Conservation (phyloP, 2,888 invertebrate genomes). For the Chymomyza procnemis region DNA sequence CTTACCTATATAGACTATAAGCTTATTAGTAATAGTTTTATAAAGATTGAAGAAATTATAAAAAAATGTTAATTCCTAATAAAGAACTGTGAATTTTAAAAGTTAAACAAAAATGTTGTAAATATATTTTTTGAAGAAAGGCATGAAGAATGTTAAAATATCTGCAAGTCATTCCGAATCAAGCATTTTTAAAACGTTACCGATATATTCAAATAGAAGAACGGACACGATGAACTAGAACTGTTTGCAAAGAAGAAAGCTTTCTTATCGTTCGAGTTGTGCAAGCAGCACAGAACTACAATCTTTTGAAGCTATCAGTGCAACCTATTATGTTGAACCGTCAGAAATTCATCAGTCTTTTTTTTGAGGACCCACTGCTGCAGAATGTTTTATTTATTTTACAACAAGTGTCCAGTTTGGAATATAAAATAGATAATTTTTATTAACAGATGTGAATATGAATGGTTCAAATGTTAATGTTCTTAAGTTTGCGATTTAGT, state of each 20-base stretch:
- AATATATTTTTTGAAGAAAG: neutral
- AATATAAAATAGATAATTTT: conserved; percentile 50
- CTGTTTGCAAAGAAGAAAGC: no score
- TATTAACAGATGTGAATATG: conserved; percentile 12
- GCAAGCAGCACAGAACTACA: no score
- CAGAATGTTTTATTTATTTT: conserved; percentile 19
- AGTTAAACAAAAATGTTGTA: neutral
- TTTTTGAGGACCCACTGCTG: conserved; percentile 38
- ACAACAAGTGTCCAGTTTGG: conserved; percentile 46
- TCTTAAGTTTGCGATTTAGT: conserved; percentile 90
- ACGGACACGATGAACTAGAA: no score
- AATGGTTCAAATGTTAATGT: conserved; percentile 73
- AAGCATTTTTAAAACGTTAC: no score
- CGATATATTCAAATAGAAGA: no score
- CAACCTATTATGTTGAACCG: no score
- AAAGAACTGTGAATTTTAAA: neutral
- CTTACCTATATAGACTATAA: neutral
- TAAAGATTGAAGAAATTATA: neutral
- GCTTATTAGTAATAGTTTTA: neutral
- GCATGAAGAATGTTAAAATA: no score
- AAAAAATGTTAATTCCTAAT: neutral
- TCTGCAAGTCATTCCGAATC: no score
- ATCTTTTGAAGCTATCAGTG: no score
- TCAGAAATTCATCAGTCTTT: no score
- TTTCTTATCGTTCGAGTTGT: no score